A percentile compares a stretch with the other conserved stretches of the same genome.
Evolutionary conservation across 2,113 vertebrate genomes (phyloP).

Genomic region (Pomatorhinus ruficollis): DNA sequence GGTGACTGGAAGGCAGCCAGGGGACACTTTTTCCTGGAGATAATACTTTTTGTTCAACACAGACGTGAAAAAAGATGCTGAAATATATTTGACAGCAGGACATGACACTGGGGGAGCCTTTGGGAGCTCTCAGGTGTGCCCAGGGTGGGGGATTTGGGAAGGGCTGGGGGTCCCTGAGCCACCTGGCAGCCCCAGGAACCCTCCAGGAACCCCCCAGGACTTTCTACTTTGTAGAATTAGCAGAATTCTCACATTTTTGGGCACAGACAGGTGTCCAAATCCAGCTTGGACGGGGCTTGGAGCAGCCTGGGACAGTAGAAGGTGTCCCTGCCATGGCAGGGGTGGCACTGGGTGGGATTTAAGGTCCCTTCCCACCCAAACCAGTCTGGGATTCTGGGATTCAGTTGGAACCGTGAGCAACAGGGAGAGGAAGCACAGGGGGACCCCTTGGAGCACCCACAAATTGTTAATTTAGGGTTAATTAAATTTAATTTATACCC

Average conservation of each 20-base stretch:
- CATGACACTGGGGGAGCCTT: background rate
- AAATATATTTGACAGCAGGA: rapidly evolving
- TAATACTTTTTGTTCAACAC: rapidly evolving
- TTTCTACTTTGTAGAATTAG: rapidly evolving
- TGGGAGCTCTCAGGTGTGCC: background rate
- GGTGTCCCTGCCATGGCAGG: background rate
- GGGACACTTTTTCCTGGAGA: background rate
- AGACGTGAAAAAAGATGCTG: rapidly evolving
- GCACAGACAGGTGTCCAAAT: background rate
- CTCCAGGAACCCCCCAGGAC: rapidly evolving
- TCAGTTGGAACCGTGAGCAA: rapidly evolving
- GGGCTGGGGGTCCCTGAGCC: background rate
- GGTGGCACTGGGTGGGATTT: background rate
- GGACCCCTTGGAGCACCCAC: rapidly evolving
- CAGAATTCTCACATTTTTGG: background rate
- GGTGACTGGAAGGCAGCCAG: background rate
- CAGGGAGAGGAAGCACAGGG: background rate
- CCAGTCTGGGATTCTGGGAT: background rate
- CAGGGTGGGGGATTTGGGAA: background rate
- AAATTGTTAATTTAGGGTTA: background rate
- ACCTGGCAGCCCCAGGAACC: background rate
- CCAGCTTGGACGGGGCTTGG: background rate
- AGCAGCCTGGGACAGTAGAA: background rate
- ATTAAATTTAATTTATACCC: background rate
- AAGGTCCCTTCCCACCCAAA: background rate